These are phyloP conservation scores for Bufo bufo DNA, from an alignment of 2,113 vertebrate species.

Conservation along the genomic window DNA sequence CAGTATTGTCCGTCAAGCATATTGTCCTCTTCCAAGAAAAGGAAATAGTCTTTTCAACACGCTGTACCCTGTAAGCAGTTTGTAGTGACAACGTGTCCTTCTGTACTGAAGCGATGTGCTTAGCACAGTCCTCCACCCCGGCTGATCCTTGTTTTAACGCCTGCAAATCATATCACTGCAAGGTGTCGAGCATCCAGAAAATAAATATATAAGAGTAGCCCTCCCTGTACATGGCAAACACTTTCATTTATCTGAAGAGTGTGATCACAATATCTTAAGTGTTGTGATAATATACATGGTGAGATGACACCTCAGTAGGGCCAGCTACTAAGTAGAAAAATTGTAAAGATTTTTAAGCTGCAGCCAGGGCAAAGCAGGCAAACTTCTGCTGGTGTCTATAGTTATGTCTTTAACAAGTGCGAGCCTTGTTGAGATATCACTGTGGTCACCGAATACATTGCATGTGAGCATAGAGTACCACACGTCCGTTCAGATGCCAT, in stretches of 20 bases:
- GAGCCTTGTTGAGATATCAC: not conserved
- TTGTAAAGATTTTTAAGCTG: constrained; percentile 77
- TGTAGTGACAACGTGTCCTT: constrained; percentile 11
- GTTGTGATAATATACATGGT: constrained; percentile 86
- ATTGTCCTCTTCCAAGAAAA: not conserved
- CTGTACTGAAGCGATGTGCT: constrained; percentile 10
- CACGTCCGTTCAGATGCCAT: constrained; percentile 37
- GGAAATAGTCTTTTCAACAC: not conserved
- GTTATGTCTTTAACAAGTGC: constrained; percentile 49
- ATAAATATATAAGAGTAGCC: constrained; percentile 58
- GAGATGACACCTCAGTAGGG: constrained; percentile 84
- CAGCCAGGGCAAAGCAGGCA: constrained; percentile 67
- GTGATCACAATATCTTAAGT: constrained; percentile 84
- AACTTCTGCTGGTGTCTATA: constrained; percentile 64
- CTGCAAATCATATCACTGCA: constrained; percentile 57
- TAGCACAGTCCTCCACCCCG: constrained; percentile 33
- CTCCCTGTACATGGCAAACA: constrained; percentile 66
- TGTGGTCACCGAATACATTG: not conserved
- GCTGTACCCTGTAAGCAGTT: constrained; percentile 14
- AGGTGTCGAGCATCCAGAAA: constrained; percentile 51
- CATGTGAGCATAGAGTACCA: constrained; percentile 44
- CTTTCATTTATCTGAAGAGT: constrained; percentile 78
- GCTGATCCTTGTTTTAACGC: constrained; percentile 55
- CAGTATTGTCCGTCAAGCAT: not conserved
- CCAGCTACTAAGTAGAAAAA: constrained; percentile 80